These are phyloP conservation scores for Hippoglossus hippoglossus DNA, from an alignment of 2,797 vertebrate species.

Conservation along the genomic window DNA sequence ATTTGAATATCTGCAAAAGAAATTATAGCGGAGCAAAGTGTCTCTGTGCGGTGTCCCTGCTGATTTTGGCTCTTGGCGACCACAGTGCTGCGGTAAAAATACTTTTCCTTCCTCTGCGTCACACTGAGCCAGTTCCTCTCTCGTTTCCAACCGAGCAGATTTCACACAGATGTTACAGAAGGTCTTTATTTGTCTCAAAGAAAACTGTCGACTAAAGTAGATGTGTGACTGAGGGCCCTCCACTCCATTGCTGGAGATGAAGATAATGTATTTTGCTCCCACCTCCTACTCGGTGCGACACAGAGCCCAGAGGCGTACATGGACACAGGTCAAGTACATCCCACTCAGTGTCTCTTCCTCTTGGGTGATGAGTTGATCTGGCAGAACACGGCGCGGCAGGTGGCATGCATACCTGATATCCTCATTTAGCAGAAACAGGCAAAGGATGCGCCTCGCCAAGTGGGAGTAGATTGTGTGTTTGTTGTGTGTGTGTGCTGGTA, in stretches of 20 bases:
- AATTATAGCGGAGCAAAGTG: not conserved
- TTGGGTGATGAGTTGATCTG: slow-evolving; percentile 54
- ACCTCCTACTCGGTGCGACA: slow-evolving; percentile 44
- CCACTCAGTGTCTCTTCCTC: slow-evolving; percentile 64
- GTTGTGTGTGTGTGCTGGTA: not conserved
- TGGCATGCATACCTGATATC: slow-evolving; percentile 50
- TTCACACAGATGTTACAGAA: slow-evolving; percentile 12
- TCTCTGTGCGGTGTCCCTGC: slow-evolving; percentile 10
- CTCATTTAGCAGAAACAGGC: slow-evolving; percentile 54
- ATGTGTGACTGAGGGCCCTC: slow-evolving; percentile 19
- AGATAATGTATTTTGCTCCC: slow-evolving; percentile 46
- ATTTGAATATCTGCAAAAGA: not conserved
- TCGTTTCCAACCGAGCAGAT: slow-evolving; percentile 11
- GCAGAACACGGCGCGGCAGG: slow-evolving; percentile 53
- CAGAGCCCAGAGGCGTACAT: slow-evolving; percentile 58
- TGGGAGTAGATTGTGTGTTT: slow-evolving; percentile 19
- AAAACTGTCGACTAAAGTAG: slow-evolving; percentile 17
- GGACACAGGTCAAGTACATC: slow-evolving; percentile 71
- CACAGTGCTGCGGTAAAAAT: slow-evolving; percentile 24
- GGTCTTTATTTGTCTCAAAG: not conserved
- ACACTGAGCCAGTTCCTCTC: slow-evolving; percentile 16
- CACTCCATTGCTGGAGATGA: slow-evolving; percentile 23
- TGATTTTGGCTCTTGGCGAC: not conserved
- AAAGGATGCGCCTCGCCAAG: slow-evolving; percentile 30
- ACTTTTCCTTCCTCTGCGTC: slow-evolving; percentile 7